phyloP scores from a whole-genome alignment of 1,140 invertebrate species.

The Periplaneta americana region DNA sequence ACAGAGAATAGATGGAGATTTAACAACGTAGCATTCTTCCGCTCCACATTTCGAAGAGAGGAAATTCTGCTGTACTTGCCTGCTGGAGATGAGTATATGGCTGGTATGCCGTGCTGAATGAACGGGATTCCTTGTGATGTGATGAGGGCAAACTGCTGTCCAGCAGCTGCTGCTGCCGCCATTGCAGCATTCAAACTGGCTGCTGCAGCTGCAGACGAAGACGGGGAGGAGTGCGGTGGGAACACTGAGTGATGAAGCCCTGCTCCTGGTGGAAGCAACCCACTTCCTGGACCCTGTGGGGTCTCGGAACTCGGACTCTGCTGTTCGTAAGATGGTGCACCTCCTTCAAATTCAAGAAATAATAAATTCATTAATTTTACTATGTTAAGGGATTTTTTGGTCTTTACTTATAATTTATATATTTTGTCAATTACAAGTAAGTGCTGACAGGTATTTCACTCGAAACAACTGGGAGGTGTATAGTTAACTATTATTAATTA shows the following conservation, averaged over 20 bases:
- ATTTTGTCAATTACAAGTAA: no score
- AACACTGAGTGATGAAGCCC: constrained; percentile 5
- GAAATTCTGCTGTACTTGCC: constrained; percentile 28
- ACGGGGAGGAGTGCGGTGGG: constrained; percentile 12
- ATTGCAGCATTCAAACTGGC: constrained; percentile 26
- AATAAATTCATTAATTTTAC: no score
- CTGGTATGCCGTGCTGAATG: constrained; percentile 33
- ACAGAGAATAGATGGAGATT: no score
- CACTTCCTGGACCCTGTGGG: background rate
- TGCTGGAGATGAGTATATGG: constrained; percentile 33
- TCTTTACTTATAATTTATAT: no score
- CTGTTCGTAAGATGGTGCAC: background rate
- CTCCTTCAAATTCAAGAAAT: background rate
- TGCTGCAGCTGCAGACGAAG: constrained; percentile 26
- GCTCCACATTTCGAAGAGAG: no score
- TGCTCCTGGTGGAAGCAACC: background rate
- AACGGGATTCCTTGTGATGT: constrained; percentile 36
- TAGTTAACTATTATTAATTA: no score
- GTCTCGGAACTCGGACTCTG: constrained; percentile 1
- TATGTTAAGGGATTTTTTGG: no score
- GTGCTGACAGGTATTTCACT: no score
- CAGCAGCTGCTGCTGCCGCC: constrained; percentile 27
- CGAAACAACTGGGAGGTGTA: no score
- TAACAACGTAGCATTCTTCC: no score
- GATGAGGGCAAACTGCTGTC: constrained; percentile 34